A percentile compares a stretch with the other conserved stretches of the same genome.
Conservation (phyloP, 2,113 vertebrate species). For the Barbus barbus region DNA sequence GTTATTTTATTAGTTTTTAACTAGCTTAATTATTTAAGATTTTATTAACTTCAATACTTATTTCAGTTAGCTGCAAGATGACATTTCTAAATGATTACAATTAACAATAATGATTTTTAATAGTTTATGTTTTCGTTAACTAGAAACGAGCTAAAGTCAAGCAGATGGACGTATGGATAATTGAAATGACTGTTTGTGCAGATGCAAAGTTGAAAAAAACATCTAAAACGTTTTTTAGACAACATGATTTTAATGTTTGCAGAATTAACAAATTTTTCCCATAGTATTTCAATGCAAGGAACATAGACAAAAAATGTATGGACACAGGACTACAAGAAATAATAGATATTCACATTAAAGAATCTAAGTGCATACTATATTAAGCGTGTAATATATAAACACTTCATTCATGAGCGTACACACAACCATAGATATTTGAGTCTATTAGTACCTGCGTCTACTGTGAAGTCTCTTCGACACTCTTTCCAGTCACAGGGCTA, state of each 20-base stretch:
- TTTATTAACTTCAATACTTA: not conserved
- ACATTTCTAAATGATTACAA: too few relatives aligned
- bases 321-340: constrained; percentile 1
- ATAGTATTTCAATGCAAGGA: not conserved
- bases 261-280: not conserved
- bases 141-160: not conserved
- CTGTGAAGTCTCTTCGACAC: not conserved
- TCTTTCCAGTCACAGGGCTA: constrained; percentile 3
- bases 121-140: not conserved
- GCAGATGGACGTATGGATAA: not conserved
- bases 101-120: not conserved
- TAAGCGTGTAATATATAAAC: constrained; percentile 14
- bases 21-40: not conserved
- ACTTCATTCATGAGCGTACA: not conserved
- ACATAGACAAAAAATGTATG: not conserved
- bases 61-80: not conserved
- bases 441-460: not conserved
- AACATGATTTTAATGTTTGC: not conserved
- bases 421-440: not conserved
- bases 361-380: constrained; percentile 26
- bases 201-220: too few relatives aligned
- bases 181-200: too few relatives aligned
- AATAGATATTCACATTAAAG: not conserved
- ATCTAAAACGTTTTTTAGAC: not conserved
- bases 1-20: not conserved